Evolutionary conservation across 2,113 vertebrate species (phyloP).

Genomic region (Datnioides undecimradiatus): DNA sequence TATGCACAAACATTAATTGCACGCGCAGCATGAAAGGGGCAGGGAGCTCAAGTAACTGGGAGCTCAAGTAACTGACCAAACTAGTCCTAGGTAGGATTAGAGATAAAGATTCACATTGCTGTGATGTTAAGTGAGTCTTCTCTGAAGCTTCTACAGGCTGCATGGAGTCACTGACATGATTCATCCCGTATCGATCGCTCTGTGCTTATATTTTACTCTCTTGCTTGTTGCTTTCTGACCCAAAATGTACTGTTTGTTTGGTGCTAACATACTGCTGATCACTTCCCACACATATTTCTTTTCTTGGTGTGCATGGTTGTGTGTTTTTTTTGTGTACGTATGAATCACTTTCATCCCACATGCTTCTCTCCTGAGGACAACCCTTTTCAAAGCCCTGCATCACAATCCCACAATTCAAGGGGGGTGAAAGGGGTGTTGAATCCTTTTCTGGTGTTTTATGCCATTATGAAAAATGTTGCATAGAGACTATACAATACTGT

Average conservation of each 20-base stretch:
- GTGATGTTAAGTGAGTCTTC: too few species aligned
- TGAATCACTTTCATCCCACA: constrained; percentile 72
- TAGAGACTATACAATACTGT: neutral
- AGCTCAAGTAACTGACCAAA: neutral
- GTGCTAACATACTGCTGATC: constrained; percentile 40
- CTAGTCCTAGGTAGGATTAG: neutral
- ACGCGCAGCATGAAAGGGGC: neutral
- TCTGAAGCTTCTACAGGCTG: neutral
- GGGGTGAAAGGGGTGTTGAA: neutral
- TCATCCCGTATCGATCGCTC: constrained; percentile 42
- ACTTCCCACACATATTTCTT: constrained; percentile 68
- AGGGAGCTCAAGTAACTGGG: neutral
- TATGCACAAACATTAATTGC: neutral
- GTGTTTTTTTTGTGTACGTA: constrained; percentile 29
- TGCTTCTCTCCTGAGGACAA: constrained; percentile 48
- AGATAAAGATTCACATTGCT: neutral
- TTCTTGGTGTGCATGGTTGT: constrained; percentile 43
- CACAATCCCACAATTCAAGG: constrained; percentile 37
- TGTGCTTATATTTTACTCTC: constrained; percentile 27
- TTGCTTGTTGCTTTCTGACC: constrained; percentile 41
- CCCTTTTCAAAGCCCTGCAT: constrained; percentile 48
- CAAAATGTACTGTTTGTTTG: constrained; percentile 44
- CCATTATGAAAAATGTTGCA: neutral
- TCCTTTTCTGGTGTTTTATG: constrained; percentile 1
- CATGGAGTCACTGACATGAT: constrained; percentile 32